Conservation (phyloP, 2,113 vertebrate genomes). For the Phainopepla nitens region DNA sequence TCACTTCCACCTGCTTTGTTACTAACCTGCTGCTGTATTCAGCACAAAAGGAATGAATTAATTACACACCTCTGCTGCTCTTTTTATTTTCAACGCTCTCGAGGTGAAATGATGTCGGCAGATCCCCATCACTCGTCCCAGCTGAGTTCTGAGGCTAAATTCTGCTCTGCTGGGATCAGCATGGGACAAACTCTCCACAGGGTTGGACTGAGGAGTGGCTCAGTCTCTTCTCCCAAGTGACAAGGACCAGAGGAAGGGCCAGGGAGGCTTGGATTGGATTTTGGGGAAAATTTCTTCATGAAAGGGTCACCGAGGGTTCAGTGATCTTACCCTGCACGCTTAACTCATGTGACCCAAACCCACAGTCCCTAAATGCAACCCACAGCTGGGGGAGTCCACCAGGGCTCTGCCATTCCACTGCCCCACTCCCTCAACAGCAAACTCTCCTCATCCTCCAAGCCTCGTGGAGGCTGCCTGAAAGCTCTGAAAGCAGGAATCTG, state of each 20-base stretch:
- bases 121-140: not conserved
- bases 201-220: fast-evolving
- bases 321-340: not conserved
- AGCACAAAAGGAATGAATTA: not conserved
- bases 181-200: not conserved
- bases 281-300: not conserved
- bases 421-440: not conserved
- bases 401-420: not conserved
- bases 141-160: not conserved
- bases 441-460: not conserved
- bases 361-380: not conserved
- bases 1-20: not conserved
- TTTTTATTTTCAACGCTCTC: not conserved
- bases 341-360: not conserved
- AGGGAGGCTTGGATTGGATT: not conserved
- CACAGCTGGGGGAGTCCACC: fast-evolving
- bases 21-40: not conserved
- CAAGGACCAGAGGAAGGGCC: not conserved
- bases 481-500: not conserved
- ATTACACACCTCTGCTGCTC: not conserved
- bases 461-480: fast-evolving
- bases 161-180: not conserved
- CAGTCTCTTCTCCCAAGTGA: not conserved
- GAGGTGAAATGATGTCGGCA: not conserved
- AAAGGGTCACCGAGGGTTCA: not conserved